Base-by-base conservation (phyloP, 2,113 vertebrate genomes). In the Puffinus mauretanicus region DNA sequence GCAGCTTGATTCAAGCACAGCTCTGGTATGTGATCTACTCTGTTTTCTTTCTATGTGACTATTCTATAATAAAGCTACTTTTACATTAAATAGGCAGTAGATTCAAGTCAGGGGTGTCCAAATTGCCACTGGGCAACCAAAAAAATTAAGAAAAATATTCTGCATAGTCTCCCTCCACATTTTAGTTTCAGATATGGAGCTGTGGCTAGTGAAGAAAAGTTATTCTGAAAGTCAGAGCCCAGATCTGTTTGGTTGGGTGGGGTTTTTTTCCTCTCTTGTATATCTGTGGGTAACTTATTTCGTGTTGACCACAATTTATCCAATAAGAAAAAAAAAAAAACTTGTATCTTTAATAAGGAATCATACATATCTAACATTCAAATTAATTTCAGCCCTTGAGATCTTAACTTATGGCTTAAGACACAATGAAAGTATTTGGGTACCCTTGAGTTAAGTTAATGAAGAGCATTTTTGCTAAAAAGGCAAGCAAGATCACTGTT, bases 1-100 rank as follows among this genome's bases (percentile, higher is more conserved):
- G 96, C 93, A 97, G 95, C 96, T 92, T 95, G 95, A 97, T 96
- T 96, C 96, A 97, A 97, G 93, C 96, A 94, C 88, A 97, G 94
- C 95, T 97, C 95, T 97, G 96, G 94, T 95, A 97, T 81, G 94
- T 83, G 94, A 95, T 96, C 96, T 96, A 95, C 77, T 97, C 88
- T 86, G 90, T 85, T 78, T 80, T 93, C 94, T 72, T 93, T 93
- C 78, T 90, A 86, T 70, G 72, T 86, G 93, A 82, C 85, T 69
- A 49, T 57, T 96, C 73, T 72, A 76, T 79, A 88, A 89, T 88
- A 95, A 94, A 96, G 77, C 62, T 95, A 96, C 73, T 95, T 96
- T 93, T 70, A 83, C 91, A 94, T 77, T 20, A 77, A 91, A 85
- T 16, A 94, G 89, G 54, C 95, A 94, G 91, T 58, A 93, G 66